phyloP scores from a whole-genome alignment of 1,140 invertebrate genomes.

The Melipona quadrifasciata region DNA sequence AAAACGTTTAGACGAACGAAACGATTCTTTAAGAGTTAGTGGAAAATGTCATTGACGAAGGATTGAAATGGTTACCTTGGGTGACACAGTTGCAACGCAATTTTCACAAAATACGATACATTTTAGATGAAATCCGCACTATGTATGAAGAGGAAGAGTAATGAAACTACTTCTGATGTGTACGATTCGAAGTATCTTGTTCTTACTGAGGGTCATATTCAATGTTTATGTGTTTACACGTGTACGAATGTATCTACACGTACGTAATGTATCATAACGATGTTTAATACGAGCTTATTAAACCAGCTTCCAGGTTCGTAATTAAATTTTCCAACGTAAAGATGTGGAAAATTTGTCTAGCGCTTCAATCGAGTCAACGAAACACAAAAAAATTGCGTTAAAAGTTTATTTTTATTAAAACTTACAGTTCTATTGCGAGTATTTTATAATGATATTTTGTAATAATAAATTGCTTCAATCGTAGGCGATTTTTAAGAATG shows the following conservation, averaged over 20 bases:
- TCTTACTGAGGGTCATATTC: not conserved
- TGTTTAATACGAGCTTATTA: not conserved
- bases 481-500: slow-evolving; percentile 6
- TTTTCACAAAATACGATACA: slow-evolving; percentile 5
- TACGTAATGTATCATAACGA: not conserved
- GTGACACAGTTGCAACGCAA: not conserved
- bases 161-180: not conserved
- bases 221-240: slow-evolving; percentile 9
- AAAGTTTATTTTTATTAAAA: not conserved
- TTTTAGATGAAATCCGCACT: not conserved
- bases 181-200: not conserved
- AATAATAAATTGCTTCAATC: not conserved
- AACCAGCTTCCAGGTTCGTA: not conserved
- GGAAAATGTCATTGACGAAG: not conserved
- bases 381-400: too few species aligned
- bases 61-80: too few species aligned
- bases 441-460: not conserved
- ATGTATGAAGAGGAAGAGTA: not conserved
- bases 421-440: too few species aligned
- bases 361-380: not conserved
- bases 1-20: not conserved
- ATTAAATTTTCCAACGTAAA: not conserved
- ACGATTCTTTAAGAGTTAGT: not conserved
- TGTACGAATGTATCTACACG: too few species aligned
- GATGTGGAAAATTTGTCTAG: not conserved